Conservation (phyloP, 2,113 vertebrate genomes). For the Hepsetus odoe region DNA sequence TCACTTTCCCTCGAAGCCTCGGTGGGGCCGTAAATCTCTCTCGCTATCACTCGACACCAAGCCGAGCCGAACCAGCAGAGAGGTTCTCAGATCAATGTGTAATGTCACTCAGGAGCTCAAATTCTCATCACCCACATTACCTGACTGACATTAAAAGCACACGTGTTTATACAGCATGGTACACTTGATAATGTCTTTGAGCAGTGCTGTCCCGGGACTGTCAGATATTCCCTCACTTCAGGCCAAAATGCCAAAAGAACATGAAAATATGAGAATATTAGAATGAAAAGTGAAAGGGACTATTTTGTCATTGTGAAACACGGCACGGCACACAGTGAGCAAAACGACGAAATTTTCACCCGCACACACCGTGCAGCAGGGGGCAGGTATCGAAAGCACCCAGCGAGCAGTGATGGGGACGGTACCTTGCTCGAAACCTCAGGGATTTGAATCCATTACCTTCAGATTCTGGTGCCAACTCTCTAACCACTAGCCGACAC, state of each 20-base stretch:
- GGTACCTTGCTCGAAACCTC: too few relatives aligned
- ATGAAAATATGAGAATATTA: too few relatives aligned
- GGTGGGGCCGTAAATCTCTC: slow-evolving; percentile 26
- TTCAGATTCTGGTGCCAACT: too few relatives aligned
- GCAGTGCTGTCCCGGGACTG: background rate
- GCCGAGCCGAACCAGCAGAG: background rate
- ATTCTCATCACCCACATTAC: background rate
- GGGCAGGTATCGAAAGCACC: too few relatives aligned
- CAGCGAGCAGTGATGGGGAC: too few relatives aligned
- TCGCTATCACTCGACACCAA: background rate
- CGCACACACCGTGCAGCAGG: too few relatives aligned
- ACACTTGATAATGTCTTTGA: background rate
- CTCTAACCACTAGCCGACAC: too few relatives aligned
- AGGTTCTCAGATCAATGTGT: background rate
- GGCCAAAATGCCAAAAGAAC: background rate
- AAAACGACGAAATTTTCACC: too few relatives aligned
- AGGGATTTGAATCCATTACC: too few relatives aligned
- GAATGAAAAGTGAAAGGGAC: too few relatives aligned
- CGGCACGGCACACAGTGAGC: too few relatives aligned
- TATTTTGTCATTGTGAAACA: too few relatives aligned
- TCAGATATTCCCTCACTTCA: background rate
- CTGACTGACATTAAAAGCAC: background rate
- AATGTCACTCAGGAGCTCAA: background rate
- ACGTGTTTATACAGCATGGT: background rate
- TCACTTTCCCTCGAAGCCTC: slow-evolving; percentile 34